Evolutionary conservation across 2,797 vertebrate species (phyloP), one percentile per base, ranked within the genome.

Genomic region (Tamandua tetradactyla): DNA sequence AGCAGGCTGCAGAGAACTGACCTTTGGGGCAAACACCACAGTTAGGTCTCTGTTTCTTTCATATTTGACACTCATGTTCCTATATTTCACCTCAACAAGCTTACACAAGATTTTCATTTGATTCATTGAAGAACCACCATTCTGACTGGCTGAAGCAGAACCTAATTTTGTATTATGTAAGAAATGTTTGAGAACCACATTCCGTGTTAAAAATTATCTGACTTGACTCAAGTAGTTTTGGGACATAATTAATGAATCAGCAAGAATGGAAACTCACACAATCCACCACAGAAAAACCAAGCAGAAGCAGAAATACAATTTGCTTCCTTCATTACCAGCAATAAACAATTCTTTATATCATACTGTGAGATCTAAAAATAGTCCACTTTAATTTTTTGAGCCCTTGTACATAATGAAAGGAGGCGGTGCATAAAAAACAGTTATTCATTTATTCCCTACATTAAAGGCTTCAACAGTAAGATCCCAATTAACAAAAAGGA

Each of bases 401-500:
- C 84, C 91, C 95, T 93, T 69, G 71, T 83, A 72, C 76, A n/a
- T 93, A 93, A 96, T 93, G 95, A 93, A 94, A 97, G 92, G 94
- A 95, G 79, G n/a, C 91, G 89, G 83, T 85, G 81, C 89, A 94
- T 94, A 93, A 96, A 97, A 96, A 88, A 95, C 80, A 52, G 91
- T 95, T 96, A 91, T 75, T 93, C 96, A 95, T 96, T 96, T 96
- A 92, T 96, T 97, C 94, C 66, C 94, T 47, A 10, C 95, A 93
- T 96, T 91, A 97, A 91, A 93, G 94, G 74, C 84, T 95, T 85
- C 81, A 30, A 37, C 74, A 86, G 93, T 86, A 93, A 94, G 85
- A 97, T 95, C 89, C 90, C 93, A 96, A 98, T 98, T 98, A 97
- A 97, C 96, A 96, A 91, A 93, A 95, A 71, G 66, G 96, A 93